Conservation (phyloP, 2,797 vertebrate genomes). For the Falco rusticolus region DNA sequence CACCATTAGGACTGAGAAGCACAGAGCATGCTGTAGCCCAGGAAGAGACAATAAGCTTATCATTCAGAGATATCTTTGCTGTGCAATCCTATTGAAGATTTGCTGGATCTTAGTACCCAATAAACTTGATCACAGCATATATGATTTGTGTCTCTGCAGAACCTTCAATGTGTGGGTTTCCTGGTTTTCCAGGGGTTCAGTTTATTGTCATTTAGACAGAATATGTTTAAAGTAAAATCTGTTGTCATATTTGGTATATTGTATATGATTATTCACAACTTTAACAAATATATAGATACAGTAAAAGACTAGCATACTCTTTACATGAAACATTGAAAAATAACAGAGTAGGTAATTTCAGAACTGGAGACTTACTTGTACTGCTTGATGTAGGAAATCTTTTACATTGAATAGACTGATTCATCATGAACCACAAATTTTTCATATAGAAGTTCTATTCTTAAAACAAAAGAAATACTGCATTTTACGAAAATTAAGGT, state of each 20-base stretch:
- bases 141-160: not conserved
- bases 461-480: not conserved
- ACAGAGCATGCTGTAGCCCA: not conserved
- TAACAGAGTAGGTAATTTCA: not conserved
- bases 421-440: not conserved
- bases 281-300: not conserved
- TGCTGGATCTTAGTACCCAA: not conserved
- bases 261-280: not conserved
- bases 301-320: not conserved
- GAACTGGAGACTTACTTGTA: not conserved
- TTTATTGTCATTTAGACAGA: not conserved
- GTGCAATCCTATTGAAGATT: not conserved
- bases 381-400: not conserved
- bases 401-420: not conserved
- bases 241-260: not conserved
- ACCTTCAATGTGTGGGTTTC: not conserved
- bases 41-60: not conserved
- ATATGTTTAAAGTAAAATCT: not conserved
- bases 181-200: rapidly evolving
- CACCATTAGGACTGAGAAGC: not conserved
- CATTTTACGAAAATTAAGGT: not conserved
- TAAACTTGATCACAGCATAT: not conserved
- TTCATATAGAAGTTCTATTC: not conserved
- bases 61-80: not conserved
- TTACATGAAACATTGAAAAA: not conserved